Base-by-base conservation (phyloP, 2,113 vertebrate genomes). In the Mungos mungo region DNA sequence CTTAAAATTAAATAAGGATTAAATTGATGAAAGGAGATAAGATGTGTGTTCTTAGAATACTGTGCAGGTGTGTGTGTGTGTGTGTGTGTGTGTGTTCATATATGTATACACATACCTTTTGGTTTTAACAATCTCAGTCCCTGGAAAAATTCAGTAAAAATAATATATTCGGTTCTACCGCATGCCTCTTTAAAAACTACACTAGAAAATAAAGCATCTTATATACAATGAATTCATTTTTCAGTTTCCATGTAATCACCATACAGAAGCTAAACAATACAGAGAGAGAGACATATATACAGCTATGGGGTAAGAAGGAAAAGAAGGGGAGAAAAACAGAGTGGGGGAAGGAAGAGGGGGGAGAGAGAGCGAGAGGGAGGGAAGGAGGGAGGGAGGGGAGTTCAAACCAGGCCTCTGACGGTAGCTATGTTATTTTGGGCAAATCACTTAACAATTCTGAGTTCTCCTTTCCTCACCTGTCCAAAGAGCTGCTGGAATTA, bases 121-220 rank as follows among this genome's bases (percentile, higher is more conserved):
- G 65, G 33, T 50, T 95, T 80, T 92, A 88, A 35, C 6, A 79
- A 41, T 52, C 11, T 93, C n/a, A 66, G 4, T 21, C 52, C 88
- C 15, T 88, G 2, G 54, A 96, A 94, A 54, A 57, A n/a, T 65
- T 88, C 16, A 69, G 14, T 18, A 54, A 23, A 85, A 86, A 90
- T 29, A 54, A 19, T 72, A 76, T 19, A 25, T 47, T 81, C 8
- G 68, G 13, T 35, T 77, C 13, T 63, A 35, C 5, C 10, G 65
- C 1, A 35, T 69, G 66, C 83, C 50, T 91, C 15, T 68, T 82
- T 18, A 41, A 88, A 93, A 90, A 69, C 27, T 52, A 33, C 0
- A 10, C 27, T 88, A 82, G 25, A 29, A 90, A 90, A 41, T 45
- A 95, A 92, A 83, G 5, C 8, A 63, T 74, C 2, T 13, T 47